These are phyloP conservation scores for Oscheius onirici DNA, from an alignment of 2,888 invertebrate species.

Conservation along the genomic window DNA sequence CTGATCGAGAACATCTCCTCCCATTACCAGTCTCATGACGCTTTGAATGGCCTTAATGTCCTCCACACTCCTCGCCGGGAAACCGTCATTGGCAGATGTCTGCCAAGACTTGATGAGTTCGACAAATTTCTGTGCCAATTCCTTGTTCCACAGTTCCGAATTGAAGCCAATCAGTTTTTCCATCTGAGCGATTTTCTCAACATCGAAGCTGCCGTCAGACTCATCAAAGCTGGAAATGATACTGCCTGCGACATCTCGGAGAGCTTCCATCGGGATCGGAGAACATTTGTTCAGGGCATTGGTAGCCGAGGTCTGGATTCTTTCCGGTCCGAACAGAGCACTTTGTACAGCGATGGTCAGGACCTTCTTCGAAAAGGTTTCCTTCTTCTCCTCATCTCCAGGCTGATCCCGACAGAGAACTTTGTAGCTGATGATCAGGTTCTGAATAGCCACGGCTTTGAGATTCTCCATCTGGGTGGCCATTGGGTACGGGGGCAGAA, in stretches of 20 bases:
- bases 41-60: slow-evolving; percentile 15
- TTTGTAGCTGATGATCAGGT: slow-evolving; percentile 33
- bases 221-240: slow-evolving; percentile 9
- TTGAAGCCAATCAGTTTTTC: slow-evolving; percentile 41
- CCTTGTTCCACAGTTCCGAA: slow-evolving; percentile 35
- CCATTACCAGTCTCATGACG: slow-evolving; percentile 3
- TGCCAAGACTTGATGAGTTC: slow-evolving; percentile 19
- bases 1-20: background rate
- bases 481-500: slow-evolving; percentile 50
- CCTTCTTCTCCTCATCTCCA: slow-evolving; percentile 1
- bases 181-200: slow-evolving; percentile 33
- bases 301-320: background rate
- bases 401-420: background rate
- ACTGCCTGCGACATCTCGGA: slow-evolving; percentile 1
- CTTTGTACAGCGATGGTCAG: background rate
- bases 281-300: background rate
- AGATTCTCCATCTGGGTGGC: slow-evolving; percentile 37
- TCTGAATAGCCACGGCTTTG: slow-evolving; percentile 36
- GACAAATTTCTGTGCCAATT: slow-evolving; percentile 31
- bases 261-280: slow-evolving; percentile 7
- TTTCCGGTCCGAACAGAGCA: slow-evolving; percentile 14
- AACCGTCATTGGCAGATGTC: background rate
- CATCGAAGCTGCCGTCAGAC: background rate
- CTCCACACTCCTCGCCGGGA: slow-evolving; percentile 6
- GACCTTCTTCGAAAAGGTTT: background rate